Evolutionary conservation across 2,888 invertebrate genomes (phyloP), one percentile per base, ranked within the genome.

Genomic region (Timema cristinae): DNA sequence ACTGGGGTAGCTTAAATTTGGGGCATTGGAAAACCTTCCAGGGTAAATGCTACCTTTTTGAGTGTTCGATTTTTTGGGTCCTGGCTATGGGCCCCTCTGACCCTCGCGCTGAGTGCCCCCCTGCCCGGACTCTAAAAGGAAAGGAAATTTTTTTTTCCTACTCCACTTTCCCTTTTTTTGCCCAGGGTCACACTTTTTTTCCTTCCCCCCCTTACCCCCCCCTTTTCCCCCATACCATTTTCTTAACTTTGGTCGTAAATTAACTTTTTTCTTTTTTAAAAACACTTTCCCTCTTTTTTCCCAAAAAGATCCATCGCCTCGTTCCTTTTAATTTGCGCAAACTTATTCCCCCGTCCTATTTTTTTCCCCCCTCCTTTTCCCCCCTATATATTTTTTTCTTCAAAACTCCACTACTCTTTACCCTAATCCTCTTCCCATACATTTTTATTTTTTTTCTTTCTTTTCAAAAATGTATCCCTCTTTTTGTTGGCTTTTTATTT

Each of bases 241-340:
- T 71, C 66, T 67, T 56, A 71, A 71, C 67, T 67, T 71, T 66
- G 67, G 48, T 54, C 71, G 48, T 71, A 67, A 71, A 71, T 67
- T 71, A 67, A 67, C 50, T 67, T 54, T 50, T 71, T 71, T 71
- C 66, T 71, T 67, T 71, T 6, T 66, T 54, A 50, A 56, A 51
- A 51, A 56, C 52, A 61, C 70, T 70, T 61, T 70, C 54, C 63
- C 50, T 70, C 54, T 70, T 70, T 49, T 59, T 61, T 50, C 50
- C 50, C 48, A 8, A 50, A 71, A 73, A 66, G 69, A 73, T 56
- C 73, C 72, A 74, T 70, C 66, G 70, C 49, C 66, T 67, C 56
- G 48, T 70, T 68, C 15, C 61, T 72, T 32, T 70, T 69, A 72
- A 70, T 72, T 70, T 72, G 70, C 70, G 69, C 70, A 72, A 70